Conservation (phyloP, 2,888 invertebrate genomes). For the Gryllus longicercus region DNA sequence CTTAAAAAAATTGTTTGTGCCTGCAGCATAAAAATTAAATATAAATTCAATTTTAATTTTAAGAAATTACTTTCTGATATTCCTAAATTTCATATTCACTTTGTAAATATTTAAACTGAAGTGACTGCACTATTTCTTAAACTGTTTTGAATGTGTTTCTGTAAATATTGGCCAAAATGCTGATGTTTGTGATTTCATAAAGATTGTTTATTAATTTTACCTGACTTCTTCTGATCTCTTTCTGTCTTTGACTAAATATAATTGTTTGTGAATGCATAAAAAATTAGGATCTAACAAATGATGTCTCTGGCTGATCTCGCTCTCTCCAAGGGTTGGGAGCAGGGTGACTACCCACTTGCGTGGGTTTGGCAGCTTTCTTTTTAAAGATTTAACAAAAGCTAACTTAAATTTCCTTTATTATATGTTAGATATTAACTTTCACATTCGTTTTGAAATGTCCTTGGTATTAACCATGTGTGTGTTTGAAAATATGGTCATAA, state of each 20-base stretch:
- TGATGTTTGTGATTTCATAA: not conserved
- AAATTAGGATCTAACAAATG: not conserved
- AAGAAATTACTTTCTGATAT: not conserved
- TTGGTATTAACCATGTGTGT: too few species aligned
- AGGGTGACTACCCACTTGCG: not conserved
- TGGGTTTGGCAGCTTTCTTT: not conserved
- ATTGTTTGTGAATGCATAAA: not conserved
- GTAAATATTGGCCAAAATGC: constrained; percentile 21
- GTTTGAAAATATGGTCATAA: too few species aligned
- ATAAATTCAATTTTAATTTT: not conserved
- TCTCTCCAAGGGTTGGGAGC: not conserved
- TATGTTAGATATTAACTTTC: too few species aligned
- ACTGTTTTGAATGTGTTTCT: constrained; percentile 17
- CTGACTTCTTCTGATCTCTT: not conserved
- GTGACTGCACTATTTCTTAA: constrained; percentile 18
- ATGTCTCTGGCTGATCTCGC: not conserved
- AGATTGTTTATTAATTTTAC: not conserved
- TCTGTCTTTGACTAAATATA: not conserved
- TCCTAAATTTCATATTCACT: not conserved
- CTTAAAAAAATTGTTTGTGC: too few species aligned
- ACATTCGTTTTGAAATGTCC: too few species aligned
- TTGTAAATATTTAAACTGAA: not conserved
- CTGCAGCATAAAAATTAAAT: not conserved
- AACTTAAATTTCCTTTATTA: too few species aligned
- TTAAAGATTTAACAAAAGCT: not conserved